Percentiles rank a stretch among this genome's conserved stretches.
Conservation (phyloP, 2,888 invertebrate genomes). For the Villa cingulata region DNA sequence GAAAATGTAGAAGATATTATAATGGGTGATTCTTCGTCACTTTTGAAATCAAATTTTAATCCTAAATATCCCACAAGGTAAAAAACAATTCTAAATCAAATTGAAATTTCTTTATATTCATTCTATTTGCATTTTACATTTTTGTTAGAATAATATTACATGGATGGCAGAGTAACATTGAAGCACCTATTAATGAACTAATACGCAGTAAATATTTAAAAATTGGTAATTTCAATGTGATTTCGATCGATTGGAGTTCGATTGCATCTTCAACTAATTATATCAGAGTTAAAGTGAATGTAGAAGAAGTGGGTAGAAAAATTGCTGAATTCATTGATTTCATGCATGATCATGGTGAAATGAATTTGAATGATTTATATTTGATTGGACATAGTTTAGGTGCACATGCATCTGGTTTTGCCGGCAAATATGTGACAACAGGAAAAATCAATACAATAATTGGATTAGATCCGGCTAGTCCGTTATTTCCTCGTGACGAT, state of each 20-base stretch:
- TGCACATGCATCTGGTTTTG: constrained; percentile 47
- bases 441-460: constrained; percentile 27
- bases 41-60: neutral
- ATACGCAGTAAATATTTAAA: constrained; percentile 37
- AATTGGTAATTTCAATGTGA: constrained; percentile 43
- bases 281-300: constrained; percentile 27
- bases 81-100: no score
- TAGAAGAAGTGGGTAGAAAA: constrained; percentile 39
- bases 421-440: constrained; percentile 32
- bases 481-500: constrained; percentile 19
- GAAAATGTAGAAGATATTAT: neutral
- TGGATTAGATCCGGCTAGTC: constrained; percentile 52
- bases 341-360: constrained; percentile 43
- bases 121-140: no score
- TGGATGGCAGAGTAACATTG: constrained; percentile 41
- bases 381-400: constrained; percentile 43
- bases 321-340: constrained; percentile 51
- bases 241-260: constrained; percentile 46
- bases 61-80: neutral
- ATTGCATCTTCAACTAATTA: constrained; percentile 17
- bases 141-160: constrained; percentile 28
- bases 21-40: neutral
- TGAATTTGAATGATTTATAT: constrained; percentile 26
- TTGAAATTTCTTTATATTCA: neutral
- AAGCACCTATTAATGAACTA: constrained; percentile 20